Percentiles rank a stretch among this genome's conserved stretches.
These are phyloP conservation scores for Otolemur crassicaudatus DNA, from an alignment of 2,797 vertebrate genomes.

Conservation along the genomic window DNA sequence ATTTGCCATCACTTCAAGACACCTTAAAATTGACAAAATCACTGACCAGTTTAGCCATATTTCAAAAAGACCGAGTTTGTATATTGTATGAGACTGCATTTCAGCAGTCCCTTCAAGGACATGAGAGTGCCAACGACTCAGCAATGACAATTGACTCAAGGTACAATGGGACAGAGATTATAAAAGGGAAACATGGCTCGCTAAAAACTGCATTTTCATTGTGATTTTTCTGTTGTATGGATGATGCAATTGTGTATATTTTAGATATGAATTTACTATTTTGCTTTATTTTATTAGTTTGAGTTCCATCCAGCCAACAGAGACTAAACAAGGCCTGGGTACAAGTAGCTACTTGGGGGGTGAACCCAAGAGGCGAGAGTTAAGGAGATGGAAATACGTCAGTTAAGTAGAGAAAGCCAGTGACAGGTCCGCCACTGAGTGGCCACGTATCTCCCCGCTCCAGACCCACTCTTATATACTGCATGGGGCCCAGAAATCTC, in stretches of 20 bases:
- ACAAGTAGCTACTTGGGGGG: not conserved
- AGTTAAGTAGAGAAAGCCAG: not conserved
- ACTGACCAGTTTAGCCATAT: constrained; percentile 65
- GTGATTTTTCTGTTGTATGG: not conserved
- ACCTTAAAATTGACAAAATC: constrained; percentile 66
- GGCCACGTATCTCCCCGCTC: not conserved
- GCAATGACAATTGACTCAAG: not conserved
- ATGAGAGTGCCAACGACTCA: not conserved
- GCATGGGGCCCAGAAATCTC: not conserved
- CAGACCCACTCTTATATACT: not conserved
- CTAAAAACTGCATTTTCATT: not conserved
- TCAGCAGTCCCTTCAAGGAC: constrained; percentile 1
- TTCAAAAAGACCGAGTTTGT: constrained; percentile 52
- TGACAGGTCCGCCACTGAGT: rapidly evolving
- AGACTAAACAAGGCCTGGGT: not conserved
- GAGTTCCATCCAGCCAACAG: not conserved
- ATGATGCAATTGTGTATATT: not conserved
- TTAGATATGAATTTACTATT: not conserved
- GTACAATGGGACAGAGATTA: not conserved
- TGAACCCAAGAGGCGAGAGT: not conserved
- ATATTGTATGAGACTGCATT: not conserved
- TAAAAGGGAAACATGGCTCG: not conserved
- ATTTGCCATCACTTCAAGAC: constrained; percentile 8
- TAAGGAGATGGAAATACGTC: not conserved
- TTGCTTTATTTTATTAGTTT: not conserved